Evolutionary conservation across 2,113 vertebrate species (phyloP), one percentile per base, ranked within the genome.

Genomic region (Arenaria interpres): DNA sequence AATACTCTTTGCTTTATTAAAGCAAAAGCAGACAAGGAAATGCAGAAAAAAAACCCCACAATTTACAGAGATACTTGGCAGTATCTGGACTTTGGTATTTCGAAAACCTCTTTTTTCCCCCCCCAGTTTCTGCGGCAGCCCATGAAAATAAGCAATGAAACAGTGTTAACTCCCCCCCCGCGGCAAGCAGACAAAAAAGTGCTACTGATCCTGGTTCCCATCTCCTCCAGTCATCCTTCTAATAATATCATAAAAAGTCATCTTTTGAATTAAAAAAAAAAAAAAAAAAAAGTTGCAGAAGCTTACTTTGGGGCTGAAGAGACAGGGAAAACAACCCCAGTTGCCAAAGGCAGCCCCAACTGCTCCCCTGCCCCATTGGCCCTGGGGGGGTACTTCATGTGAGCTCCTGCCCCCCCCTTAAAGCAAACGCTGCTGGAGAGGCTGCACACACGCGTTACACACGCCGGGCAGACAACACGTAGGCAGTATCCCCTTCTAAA

Each of bases 21-120:
- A 97, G 93, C 94, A 88, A 32, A 96, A 96, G 51, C 56, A 81
- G 76, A 95, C 74, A 88, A 88, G 85, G 96, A 96, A 97, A 90
- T 0, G 10, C 90, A 93, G 74, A 94, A 69, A 75, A 39, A 39
- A 92, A 95, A 93, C 2, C 20, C n/a, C 76, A 93, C 82, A 72
- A 85, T 96, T 64, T 50, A 87, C 82, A 81, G 69, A 96, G 80
- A 69, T 37, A 95, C 9, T 83, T 20, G 72, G 45, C 80, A 94
- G 79, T 43, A 94, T 45, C 76, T 90, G 83, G 53, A 79, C 81
- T 95, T 97, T 85, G 85, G 88, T 80, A 83, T 96, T 96, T 97
- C 48, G 85, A 72, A 97, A 92, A 68, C 54, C 48, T 59, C 27
- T 30, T 60, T 71, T 37, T 45, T 66, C 60, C 17, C 5, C 7